These are phyloP conservation scores for Caradrina clavipalpis DNA, from an alignment of 2,888 invertebrate genomes.

Conservation along the genomic window DNA sequence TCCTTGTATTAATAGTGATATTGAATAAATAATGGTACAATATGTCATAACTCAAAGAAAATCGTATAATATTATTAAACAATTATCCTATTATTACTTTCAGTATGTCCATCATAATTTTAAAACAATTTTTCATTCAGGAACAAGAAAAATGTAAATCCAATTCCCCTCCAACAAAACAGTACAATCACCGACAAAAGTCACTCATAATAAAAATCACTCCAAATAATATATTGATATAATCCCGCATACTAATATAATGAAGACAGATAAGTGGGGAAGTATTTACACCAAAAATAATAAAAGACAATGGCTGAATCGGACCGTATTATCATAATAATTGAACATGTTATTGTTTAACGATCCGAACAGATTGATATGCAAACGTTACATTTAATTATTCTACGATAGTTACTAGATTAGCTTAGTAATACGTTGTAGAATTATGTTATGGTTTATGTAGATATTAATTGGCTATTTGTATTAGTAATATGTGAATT, in stretches of 20 bases:
- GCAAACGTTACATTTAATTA: constrained; percentile 23
- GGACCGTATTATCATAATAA: constrained; percentile 51
- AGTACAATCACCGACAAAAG: constrained; percentile 48
- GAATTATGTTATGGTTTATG: constrained; percentile 18
- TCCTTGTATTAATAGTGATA: too few relatives aligned
- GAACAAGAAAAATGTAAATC: neutral
- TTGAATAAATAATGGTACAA: too few relatives aligned
- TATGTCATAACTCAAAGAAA: too few relatives aligned
- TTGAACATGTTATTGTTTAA: constrained; percentile 40
- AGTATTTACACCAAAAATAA: constrained; percentile 56
- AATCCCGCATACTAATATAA: constrained; percentile 58
- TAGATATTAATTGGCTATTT: constrained; percentile 45
- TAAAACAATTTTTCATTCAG: too few relatives aligned
- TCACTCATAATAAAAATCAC: constrained; percentile 52
- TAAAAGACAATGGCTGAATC: constrained; percentile 52
- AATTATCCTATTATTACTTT: too few relatives aligned
- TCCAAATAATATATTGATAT: constrained; percentile 63
- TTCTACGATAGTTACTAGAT: constrained; percentile 27
- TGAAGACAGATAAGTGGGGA: constrained; percentile 61
- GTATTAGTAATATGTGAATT: constrained; percentile 28
- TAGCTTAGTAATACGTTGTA: constrained; percentile 29
- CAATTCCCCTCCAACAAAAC: constrained; percentile 9
- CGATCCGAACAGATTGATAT: constrained; percentile 17
- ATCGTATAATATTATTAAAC: too few relatives aligned
- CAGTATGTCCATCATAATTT: neutral